Percentiles rank a stretch among this genome's conserved stretches.
Conservation (phyloP, 1,140 invertebrate species). For the Drosophila trapezifrons region DNA sequence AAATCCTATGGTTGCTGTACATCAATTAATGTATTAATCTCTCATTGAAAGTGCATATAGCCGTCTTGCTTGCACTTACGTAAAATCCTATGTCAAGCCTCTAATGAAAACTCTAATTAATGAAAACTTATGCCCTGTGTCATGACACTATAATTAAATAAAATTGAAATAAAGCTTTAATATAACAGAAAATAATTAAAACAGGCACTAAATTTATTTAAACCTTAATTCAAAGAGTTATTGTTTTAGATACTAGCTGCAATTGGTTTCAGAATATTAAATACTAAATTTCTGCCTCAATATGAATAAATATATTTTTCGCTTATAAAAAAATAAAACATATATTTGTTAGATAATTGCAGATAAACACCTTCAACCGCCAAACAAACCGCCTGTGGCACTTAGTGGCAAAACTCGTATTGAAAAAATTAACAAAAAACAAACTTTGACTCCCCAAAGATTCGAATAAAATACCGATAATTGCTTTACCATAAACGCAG, state of each 20-base stretch:
- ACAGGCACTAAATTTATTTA: too few species aligned
- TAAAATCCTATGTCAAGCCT: too few species aligned
- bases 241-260: too few species aligned
- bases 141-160: too few species aligned
- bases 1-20: too few species aligned
- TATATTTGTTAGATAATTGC: slow-evolving; percentile 31
- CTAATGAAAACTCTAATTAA: too few species aligned
- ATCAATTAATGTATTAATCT: too few species aligned
- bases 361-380: slow-evolving; percentile 31
- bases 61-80: too few species aligned
- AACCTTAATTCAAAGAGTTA: background rate
- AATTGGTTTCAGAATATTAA: background rate
- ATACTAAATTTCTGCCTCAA: background rate
- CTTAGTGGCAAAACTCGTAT: background rate
- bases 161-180: too few species aligned
- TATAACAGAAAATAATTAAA: too few species aligned
- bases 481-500: slow-evolving; percentile 38
- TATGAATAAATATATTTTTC: background rate
- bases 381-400: slow-evolving; percentile 6
- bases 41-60: too few species aligned
- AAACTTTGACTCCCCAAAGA: slow-evolving; percentile 19
- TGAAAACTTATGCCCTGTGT: too few species aligned
- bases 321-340: slow-evolving; percentile 5
- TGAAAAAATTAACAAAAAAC: background rate
- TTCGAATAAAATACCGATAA: slow-evolving; percentile 26